Base-by-base conservation (phyloP, 2,113 vertebrate species). In the Phalacrocorax aristotelis region DNA sequence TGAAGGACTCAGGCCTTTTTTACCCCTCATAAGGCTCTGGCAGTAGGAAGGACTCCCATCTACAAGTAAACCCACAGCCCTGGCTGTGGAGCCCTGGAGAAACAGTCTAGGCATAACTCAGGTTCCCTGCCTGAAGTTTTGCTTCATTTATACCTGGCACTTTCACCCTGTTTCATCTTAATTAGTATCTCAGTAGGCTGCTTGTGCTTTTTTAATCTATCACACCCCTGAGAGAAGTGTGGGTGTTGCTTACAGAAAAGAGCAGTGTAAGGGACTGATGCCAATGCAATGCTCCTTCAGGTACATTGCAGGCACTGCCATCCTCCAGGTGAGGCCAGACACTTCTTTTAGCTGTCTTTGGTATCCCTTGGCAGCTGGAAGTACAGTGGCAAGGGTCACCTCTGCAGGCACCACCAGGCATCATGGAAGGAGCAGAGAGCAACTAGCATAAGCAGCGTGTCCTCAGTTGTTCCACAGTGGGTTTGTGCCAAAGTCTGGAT, bases 291-390 rank as follows among this genome's bases (percentile, higher is more conserved):
- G 42, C 13, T 74, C 8, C 29, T 61, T 52, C 54, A 48, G 54
- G 42, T 15, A 11, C 7, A 0, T 17, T 51, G 36, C 54, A 38
- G 62, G 36, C 21, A n/a, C 64, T 46, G 49, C 32, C 0, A 0
- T 51, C 20, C 44, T 76, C 51, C 51, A 46, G 40, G 8, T 1
- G 1, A 76, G 51, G 44, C 27, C 17, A 13, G 30, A 13, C 13
- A 8, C 36, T 42, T 5, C 61, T 79, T 78, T 14, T 10, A 42
- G 15, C 32, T 75, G 29, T n/a, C 65, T 66, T 51, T 54, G 38
- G 15, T 40, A 38, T 9, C 8, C 3, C 34, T 29, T 64, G 25
- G 36, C 60, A 77, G 58, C 54, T 58, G 27, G 70, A 85, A 55
- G 32, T 0, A 27, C 6, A 44, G 30, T 1, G 8, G 17, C 2